Evolutionary conservation across 2,797 vertebrate species (phyloP).

Genomic region (Malacoctenus gilli): DNA sequence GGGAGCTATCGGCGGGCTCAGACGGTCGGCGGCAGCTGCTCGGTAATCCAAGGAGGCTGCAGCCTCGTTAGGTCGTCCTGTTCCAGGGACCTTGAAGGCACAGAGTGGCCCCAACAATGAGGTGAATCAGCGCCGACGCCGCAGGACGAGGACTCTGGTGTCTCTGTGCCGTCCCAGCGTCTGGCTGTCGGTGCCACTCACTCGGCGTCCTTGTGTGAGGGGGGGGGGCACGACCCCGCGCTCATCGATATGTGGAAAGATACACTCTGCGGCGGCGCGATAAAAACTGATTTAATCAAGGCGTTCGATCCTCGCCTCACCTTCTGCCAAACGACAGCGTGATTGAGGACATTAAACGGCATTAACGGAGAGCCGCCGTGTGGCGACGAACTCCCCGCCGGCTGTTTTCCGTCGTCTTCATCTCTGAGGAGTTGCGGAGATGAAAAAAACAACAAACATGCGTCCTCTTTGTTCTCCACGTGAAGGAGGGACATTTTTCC

Average conservation of each 20-base stretch:
- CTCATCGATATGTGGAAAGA: slow-evolving; percentile 68
- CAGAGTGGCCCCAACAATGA: slow-evolving; percentile 44
- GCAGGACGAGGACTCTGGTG: slow-evolving; percentile 54
- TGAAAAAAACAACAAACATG: slow-evolving; percentile 18
- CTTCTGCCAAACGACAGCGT: slow-evolving; percentile 71
- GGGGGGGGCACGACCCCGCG: slow-evolving; percentile 43
- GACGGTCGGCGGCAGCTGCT: slow-evolving; percentile 21
- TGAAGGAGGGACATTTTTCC: slow-evolving; percentile 23
- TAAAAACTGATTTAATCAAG: slow-evolving; percentile 71
- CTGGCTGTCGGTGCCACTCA: slow-evolving; percentile 57
- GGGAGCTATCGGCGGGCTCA: slow-evolving; percentile 27
- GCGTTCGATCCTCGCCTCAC: slow-evolving; percentile 60
- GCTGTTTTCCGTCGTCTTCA: slow-evolving; percentile 26
- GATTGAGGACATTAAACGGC: slow-evolving; percentile 70
- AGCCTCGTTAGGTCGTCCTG: slow-evolving; percentile 35
- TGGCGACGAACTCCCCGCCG: slow-evolving; percentile 49
- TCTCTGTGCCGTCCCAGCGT: slow-evolving; percentile 59
- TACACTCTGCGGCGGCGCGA: slow-evolving; percentile 53
- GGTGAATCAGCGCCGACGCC: slow-evolving; percentile 25
- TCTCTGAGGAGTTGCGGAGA: slow-evolving; percentile 36
- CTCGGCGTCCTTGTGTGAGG: slow-evolving; percentile 65
- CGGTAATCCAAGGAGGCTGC: slow-evolving; percentile 50
- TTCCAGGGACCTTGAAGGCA: slow-evolving; percentile 56
- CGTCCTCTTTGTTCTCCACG: slow-evolving; percentile 27
- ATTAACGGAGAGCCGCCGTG: slow-evolving; percentile 44